Evolutionary conservation across 1,140 invertebrate genomes (phyloP).

Genomic region (Euglossa dilemma): DNA sequence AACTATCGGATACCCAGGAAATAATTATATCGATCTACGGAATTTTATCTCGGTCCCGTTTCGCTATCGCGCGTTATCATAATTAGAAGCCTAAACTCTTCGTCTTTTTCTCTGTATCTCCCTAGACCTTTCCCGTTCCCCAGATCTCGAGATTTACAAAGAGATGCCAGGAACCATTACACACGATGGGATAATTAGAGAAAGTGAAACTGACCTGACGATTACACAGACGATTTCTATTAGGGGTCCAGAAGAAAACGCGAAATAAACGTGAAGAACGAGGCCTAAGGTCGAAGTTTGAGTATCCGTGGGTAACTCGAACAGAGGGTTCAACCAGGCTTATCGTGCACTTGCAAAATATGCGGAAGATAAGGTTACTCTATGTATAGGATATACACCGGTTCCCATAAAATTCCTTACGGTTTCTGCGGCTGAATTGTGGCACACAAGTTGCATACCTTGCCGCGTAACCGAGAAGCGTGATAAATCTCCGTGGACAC

Average conservation of each 20-base stretch:
- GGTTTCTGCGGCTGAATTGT: slow-evolving; percentile 74
- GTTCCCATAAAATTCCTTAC: slow-evolving; percentile 78
- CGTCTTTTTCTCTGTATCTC: no score
- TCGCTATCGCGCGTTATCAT: no score
- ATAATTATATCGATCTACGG: no score
- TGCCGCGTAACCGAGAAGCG: slow-evolving; percentile 53
- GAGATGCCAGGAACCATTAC: neutral
- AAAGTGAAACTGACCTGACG: slow-evolving; percentile 22
- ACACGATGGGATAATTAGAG: neutral
- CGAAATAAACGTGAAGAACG: no score
- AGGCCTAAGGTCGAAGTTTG: neutral
- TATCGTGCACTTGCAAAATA: slow-evolving; percentile 28
- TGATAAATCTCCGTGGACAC: slow-evolving; percentile 42
- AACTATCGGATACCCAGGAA: no score
- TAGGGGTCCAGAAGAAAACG: neutral
- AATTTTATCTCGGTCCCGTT: no score
- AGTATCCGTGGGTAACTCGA: neutral
- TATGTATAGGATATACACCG: slow-evolving; percentile 58
- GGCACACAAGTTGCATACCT: slow-evolving; percentile 49
- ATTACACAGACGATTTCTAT: neutral
- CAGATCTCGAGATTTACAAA: no score
- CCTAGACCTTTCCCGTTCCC: no score
- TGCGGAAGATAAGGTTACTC: slow-evolving; percentile 48
- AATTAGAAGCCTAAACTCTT: no score
- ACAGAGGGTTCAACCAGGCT: slow-evolving; percentile 7